Conservation (phyloP, 2,888 invertebrate genomes). For the Amorpha juglandis region DNA sequence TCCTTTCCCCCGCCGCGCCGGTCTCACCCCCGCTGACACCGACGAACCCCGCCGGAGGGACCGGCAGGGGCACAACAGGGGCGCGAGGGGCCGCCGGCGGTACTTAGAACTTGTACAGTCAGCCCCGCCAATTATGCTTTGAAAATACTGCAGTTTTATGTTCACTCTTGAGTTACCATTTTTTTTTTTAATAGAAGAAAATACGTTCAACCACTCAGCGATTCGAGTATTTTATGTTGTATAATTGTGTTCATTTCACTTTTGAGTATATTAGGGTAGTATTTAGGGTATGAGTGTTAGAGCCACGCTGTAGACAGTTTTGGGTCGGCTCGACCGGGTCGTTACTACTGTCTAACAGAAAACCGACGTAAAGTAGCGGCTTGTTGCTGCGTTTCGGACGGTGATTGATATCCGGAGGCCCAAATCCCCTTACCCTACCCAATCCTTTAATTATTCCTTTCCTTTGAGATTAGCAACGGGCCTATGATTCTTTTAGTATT, state of each 20-base stretch:
- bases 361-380: too few species aligned
- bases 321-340: too few species aligned
- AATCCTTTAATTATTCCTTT: too few species aligned
- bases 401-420: too few species aligned
- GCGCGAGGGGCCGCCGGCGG: not conserved
- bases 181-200: slow-evolving; percentile 22
- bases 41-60: slow-evolving; percentile 1
- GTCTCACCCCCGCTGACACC: slow-evolving; percentile 28
- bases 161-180: slow-evolving; percentile 19
- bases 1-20: slow-evolving; percentile 32
- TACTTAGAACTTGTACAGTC: slow-evolving; percentile 32
- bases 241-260: slow-evolving; percentile 1
- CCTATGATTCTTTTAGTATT: too few species aligned
- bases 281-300: too few species aligned
- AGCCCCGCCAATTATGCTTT: slow-evolving; percentile 28
- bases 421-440: too few species aligned
- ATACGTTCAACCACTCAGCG: slow-evolving; percentile 8
- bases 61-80: slow-evolving; percentile 31
- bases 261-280: too few species aligned
- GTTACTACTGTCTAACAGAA: too few species aligned
- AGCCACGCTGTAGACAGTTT: too few species aligned
- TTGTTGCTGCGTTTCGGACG: too few species aligned
- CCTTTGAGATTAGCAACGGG: too few species aligned
- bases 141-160: slow-evolving; percentile 21
- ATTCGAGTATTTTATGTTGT: slow-evolving; percentile 9